Base-by-base conservation (phyloP, 1,140 invertebrate genomes). In the Myzus persicae region DNA sequence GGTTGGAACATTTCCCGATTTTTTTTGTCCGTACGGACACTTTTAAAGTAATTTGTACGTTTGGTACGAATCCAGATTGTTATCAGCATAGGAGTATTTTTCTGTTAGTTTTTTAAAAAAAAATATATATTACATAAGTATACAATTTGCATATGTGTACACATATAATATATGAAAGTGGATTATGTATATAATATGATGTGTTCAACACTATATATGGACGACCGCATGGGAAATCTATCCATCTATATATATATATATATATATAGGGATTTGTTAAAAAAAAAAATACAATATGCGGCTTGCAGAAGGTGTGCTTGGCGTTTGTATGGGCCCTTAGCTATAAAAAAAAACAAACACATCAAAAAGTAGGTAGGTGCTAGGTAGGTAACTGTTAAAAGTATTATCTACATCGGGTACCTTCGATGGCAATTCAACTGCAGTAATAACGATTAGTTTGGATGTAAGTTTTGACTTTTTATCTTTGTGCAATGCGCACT, bases 1-100 rank as follows among this genome's bases (percentile, higher is more conserved):
- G 88, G 88, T 90, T 90, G 51, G 88, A 90, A 90, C 48, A 31
- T 40, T 59, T 90, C 88, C 88, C 88, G 24, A 40, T 59, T 90
- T 59, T 90, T 46, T 89, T 44, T 38, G 40, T 59, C 24, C 31
- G 9, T 59, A 42, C 26, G 38, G 11, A 54, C 51, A 90, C 51
- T 59, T 90, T 54, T 90, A 11, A 59, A 59, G 51, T 59, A 59
- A 90, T 90, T 90, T 90, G 36, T 26, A 42, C 36, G 42, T 59
- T 90, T 90, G 88, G 51, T 59, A n/a, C 38, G 51, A 40, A 59
- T 90, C 88, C 88, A 90, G 88, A 90, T 54, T 42, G 14, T 40
- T 90, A 90, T 90, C 88, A 36, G 88, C 88, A 18, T 59, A 59
- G 14, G 31, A 40, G 2, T 51, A 88, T 36, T 88, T 88, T 88